These are phyloP conservation scores for Latrodectus geometricus DNA, from an alignment of 1,140 invertebrate genomes.

Conservation along the genomic window DNA sequence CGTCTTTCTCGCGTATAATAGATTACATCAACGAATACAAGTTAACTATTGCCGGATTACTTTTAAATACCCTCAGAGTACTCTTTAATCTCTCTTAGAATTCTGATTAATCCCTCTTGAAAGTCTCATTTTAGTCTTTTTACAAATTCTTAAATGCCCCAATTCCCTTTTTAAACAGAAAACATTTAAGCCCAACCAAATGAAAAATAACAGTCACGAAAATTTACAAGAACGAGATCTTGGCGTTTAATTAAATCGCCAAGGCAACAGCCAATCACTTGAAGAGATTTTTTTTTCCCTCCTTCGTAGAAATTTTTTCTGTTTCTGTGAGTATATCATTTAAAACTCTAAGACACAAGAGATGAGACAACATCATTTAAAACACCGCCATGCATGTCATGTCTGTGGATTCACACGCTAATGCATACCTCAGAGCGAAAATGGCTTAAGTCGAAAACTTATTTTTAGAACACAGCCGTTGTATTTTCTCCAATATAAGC, in stretches of 20 bases:
- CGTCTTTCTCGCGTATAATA: no score
- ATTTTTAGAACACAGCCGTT: background rate
- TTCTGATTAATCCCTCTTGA: no score
- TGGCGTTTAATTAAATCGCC: conserved; percentile 43
- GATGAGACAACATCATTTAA: conserved; percentile 23
- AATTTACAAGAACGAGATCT: conserved; percentile 9
- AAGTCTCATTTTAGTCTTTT: no score
- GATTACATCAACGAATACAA: no score
- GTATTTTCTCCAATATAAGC: no score
- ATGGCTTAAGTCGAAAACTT: background rate
- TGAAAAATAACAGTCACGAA: conserved; percentile 42
- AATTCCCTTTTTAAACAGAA: no score
- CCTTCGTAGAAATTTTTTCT: background rate
- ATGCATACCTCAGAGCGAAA: background rate
- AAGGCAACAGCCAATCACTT: conserved; percentile 25
- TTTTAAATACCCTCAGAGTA: no score
- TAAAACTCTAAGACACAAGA: background rate
- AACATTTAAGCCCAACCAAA: background rate
- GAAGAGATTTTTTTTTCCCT: conserved; percentile 13
- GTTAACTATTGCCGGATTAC: no score
- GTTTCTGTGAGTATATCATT: background rate
- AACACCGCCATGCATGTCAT: conserved; percentile 22
- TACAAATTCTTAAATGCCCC: no score
- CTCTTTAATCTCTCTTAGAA: no score
- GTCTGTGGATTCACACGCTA: conserved; percentile 12